Percentiles rank a stretch among this genome's conserved stretches.
Conservation (phyloP, 1,140 invertebrate genomes). For the Drosophila sulfurigaster region DNA sequence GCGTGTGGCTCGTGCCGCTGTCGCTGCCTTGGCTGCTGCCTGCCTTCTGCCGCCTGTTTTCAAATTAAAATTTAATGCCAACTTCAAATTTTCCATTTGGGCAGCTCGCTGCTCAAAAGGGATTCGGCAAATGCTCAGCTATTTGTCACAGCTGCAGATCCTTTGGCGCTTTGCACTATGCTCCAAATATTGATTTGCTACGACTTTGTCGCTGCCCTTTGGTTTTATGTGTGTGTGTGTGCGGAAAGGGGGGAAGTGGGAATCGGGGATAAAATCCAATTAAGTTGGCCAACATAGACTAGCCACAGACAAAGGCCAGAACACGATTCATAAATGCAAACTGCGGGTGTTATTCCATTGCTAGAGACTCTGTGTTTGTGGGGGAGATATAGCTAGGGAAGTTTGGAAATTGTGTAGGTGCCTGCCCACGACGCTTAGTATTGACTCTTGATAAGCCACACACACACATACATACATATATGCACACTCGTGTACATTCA, state of each 20-base stretch:
- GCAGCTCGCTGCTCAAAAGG: constrained; percentile 8
- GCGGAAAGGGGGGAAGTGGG: too few species aligned
- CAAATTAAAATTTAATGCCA: constrained; percentile 43
- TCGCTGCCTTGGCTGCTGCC: constrained; percentile 7
- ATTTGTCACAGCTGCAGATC: constrained; percentile 40
- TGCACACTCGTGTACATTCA: neutral
- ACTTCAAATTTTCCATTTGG: constrained; percentile 50
- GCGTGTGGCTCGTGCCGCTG: constrained; percentile 54
- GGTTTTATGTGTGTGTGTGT: neutral
- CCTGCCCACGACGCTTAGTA: neutral
- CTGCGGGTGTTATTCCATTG: neutral
- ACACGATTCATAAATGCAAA: constrained; percentile 20
- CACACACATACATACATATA: constrained; percentile 8
- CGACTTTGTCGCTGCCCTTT: neutral
- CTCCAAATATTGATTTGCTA: constrained; percentile 47
- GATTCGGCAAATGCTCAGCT: constrained; percentile 17
- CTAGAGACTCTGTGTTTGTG: neutral
- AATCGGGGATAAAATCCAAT: constrained; percentile 56
- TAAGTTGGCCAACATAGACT: constrained; percentile 52
- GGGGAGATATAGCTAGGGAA: neutral
- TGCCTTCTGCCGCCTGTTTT: constrained; percentile 19
- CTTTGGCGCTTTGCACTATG: constrained; percentile 15
- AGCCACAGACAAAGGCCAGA: constrained; percentile 35
- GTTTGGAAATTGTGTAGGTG: neutral
- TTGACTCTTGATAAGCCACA: constrained; percentile 43